Conservation (phyloP, 2,797 vertebrate genomes). For the Neosilurus hyrtlii region DNA sequence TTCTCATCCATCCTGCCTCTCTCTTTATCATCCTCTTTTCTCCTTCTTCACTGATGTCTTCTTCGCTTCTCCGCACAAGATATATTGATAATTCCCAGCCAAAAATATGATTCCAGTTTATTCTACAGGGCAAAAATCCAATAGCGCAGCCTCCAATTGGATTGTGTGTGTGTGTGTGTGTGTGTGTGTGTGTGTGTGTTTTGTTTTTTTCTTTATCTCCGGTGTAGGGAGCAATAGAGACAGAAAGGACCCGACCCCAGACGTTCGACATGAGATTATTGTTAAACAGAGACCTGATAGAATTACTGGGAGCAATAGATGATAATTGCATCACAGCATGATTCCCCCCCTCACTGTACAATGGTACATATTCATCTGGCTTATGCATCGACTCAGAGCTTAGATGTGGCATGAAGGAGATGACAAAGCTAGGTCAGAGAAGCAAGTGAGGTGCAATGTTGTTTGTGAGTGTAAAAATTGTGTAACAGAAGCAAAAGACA, state of each 20-base stretch:
- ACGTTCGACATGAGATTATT: constrained; percentile 87
- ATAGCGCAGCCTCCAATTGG: constrained; percentile 89
- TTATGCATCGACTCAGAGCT: constrained; percentile 71
- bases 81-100: constrained; percentile 98
- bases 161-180: constrained; percentile 78
- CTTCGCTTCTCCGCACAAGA: constrained; percentile 92
- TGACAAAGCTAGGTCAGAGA: constrained; percentile 51
- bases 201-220: constrained; percentile 82
- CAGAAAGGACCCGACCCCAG: constrained; percentile 83
- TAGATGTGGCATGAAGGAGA: constrained; percentile 66
- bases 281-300: constrained; percentile 91
- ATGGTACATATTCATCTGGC: constrained; percentile 76
- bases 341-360: constrained; percentile 75
- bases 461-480: neutral
- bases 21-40: constrained; percentile 45
- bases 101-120: constrained; percentile 97
- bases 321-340: constrained; percentile 93
- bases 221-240: constrained; percentile 98
- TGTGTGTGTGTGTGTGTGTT: neutral
- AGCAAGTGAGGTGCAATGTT: constrained; percentile 20
- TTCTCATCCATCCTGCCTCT: constrained; percentile 35
- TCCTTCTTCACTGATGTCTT: constrained; percentile 87
- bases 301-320: constrained; percentile 96
- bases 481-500: constrained; percentile 11
- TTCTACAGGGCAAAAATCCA: constrained; percentile 96